Evolutionary conservation across 2,113 vertebrate genomes (phyloP).

Genomic region (Paralichthys olivaceus): DNA sequence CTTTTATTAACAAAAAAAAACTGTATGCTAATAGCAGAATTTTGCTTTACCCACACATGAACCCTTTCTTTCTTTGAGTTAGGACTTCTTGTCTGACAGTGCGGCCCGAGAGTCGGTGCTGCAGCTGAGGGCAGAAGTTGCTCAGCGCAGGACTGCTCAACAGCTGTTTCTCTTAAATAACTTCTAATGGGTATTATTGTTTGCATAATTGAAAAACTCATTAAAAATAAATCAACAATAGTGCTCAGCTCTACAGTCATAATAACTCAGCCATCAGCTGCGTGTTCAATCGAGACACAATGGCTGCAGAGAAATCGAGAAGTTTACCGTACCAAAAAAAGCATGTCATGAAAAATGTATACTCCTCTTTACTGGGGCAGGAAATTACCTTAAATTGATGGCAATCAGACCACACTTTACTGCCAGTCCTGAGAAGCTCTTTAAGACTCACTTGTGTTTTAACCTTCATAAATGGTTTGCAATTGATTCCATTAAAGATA

Average conservation of each 20-base stretch:
- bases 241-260: slow-evolving; percentile 71
- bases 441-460: not conserved
- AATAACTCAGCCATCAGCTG: slow-evolving; percentile 71
- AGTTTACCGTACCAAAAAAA: slow-evolving; percentile 20
- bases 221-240: slow-evolving; percentile 83
- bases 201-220: slow-evolving; percentile 79
- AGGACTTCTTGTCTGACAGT: not conserved
- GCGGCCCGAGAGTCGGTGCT: slow-evolving; percentile 20
- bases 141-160: slow-evolving; percentile 15
- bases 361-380: not conserved
- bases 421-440: not conserved
- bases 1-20: slow-evolving; percentile 20
- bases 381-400: slow-evolving; percentile 21
- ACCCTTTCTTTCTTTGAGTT: not conserved
- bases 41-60: slow-evolving; percentile 27
- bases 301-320: slow-evolving; percentile 42
- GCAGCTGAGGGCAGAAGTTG: slow-evolving; percentile 31
- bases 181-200: slow-evolving; percentile 76
- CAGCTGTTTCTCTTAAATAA: slow-evolving; percentile 58
- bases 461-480: slow-evolving; percentile 20
- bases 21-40: not conserved
- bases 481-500: slow-evolving; percentile 22
- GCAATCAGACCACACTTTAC: slow-evolving; percentile 10
- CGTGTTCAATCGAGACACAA: slow-evolving; percentile 61
- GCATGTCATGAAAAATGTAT: slow-evolving; percentile 29